Evolutionary conservation across 2,113 vertebrate genomes (phyloP).

Genomic region (Stomatorhinus ivindoensis): DNA sequence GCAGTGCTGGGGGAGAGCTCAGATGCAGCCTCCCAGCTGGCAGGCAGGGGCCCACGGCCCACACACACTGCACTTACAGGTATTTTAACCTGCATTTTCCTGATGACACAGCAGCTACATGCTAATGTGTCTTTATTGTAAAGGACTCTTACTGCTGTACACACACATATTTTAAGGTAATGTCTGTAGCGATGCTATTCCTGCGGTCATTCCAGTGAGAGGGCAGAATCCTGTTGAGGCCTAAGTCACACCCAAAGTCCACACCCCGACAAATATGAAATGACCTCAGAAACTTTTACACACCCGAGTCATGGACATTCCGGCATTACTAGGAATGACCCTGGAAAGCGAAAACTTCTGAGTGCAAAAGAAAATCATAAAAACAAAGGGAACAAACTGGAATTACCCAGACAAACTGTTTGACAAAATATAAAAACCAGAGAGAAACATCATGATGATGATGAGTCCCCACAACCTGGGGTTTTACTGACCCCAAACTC

Average conservation of each 20-base stretch:
- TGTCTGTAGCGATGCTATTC: not conserved
- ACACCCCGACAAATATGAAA: not conserved
- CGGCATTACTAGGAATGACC: not conserved
- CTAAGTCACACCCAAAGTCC: not conserved
- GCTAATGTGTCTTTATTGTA: not conserved
- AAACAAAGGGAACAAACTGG: not conserved
- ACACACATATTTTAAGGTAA: not conserved
- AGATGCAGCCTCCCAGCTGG: not conserved
- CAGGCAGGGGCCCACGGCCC: not conserved
- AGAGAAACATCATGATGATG: not conserved
- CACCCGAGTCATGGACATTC: not conserved
- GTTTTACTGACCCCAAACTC: not conserved
- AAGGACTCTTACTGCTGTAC: not conserved
- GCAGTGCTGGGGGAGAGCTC: not conserved
- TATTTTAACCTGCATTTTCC: not conserved
- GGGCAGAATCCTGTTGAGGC: no score
- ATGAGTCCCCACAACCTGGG: not conserved
- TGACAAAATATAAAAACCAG: no score
- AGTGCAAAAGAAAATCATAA: not conserved
- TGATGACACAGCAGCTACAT: not conserved
- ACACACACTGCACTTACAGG: not conserved
- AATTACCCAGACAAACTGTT: not conserved
- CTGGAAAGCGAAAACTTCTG: not conserved
- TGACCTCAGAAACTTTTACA: not conserved
- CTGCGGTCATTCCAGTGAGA: not conserved